Percentiles rank a stretch among this genome's conserved stretches.
Conservation (phyloP, 2,797 vertebrate genomes). For the Clarias platycephalus region DNA sequence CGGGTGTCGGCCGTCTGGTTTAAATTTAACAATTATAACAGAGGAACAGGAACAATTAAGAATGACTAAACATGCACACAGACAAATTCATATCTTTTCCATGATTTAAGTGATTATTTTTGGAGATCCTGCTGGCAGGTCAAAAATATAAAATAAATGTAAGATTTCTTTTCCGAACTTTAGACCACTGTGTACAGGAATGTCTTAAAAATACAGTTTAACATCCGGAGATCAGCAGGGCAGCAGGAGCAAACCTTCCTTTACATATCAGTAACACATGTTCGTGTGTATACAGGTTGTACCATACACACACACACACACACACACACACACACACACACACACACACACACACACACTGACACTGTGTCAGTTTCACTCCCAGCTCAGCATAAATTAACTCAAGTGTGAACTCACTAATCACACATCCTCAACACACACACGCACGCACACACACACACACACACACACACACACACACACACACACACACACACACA, state of each 20-base stretch:
- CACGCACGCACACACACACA: constrained; percentile 1
- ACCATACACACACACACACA: not conserved
- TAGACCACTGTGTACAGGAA: not conserved
- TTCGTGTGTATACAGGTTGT: not conserved
- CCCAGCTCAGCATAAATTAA: constrained; percentile 63
- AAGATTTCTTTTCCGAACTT: not conserved
- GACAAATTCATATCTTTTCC: not conserved
- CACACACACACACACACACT: constrained; percentile 68
- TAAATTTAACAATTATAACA: not conserved
- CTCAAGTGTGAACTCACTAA: constrained; percentile 66
- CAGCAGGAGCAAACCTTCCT: not conserved
- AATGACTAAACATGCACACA: not conserved
- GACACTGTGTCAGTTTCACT: constrained; percentile 60
- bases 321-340: constrained; percentile 12
- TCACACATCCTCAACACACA: constrained; percentile 63
- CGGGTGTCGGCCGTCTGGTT: not conserved
- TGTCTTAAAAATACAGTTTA: not conserved
- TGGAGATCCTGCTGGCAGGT: not conserved
- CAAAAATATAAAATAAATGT: not conserved
- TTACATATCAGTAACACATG: not conserved
- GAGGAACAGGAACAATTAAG: not conserved
- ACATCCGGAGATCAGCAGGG: not conserved
- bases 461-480: constrained; percentile 14
- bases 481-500: no score
- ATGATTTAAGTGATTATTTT: not conserved